Evolutionary conservation across 2,797 vertebrate species (phyloP).

Genomic region (Mionectes olivaceus): DNA sequence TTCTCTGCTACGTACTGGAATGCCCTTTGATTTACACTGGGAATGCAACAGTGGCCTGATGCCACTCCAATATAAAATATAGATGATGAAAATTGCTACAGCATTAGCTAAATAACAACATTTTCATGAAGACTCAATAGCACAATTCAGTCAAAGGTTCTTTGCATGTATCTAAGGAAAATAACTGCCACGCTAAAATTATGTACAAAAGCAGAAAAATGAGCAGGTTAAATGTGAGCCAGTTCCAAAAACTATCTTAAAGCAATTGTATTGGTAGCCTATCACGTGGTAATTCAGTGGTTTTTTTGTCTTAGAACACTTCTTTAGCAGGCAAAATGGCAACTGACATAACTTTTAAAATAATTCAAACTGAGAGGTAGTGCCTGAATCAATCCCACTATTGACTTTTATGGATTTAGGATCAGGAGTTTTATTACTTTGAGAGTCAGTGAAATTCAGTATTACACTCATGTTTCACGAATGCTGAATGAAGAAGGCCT

Average conservation of each 20-base stretch:
- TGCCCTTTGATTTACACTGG: fast-evolving
- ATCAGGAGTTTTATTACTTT: not conserved
- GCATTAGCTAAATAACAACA: not conserved
- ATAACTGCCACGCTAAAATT: not conserved
- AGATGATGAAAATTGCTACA: not conserved
- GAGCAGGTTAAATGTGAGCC: not conserved
- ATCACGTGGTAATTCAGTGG: not conserved
- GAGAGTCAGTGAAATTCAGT: not conserved
- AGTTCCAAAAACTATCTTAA: not conserved
- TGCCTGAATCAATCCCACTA: not conserved
- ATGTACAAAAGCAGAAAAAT: not conserved
- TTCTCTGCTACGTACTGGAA: not conserved
- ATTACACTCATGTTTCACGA: not conserved
- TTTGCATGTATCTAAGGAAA: not conserved
- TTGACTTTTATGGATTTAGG: not conserved
- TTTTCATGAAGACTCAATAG: not conserved
- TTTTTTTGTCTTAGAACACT: not conserved
- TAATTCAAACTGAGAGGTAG: not conserved
- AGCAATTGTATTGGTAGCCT: not conserved
- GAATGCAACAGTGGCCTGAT: not conserved
- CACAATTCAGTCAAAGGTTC: not conserved
- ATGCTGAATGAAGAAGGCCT: not conserved
- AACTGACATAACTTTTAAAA: not conserved
- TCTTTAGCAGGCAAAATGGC: not conserved
- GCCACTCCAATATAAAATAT: not conserved